Evolutionary conservation across 2,113 vertebrate genomes (phyloP), one percentile per base, ranked within the genome.

Genomic region (Aegypius monachus): DNA sequence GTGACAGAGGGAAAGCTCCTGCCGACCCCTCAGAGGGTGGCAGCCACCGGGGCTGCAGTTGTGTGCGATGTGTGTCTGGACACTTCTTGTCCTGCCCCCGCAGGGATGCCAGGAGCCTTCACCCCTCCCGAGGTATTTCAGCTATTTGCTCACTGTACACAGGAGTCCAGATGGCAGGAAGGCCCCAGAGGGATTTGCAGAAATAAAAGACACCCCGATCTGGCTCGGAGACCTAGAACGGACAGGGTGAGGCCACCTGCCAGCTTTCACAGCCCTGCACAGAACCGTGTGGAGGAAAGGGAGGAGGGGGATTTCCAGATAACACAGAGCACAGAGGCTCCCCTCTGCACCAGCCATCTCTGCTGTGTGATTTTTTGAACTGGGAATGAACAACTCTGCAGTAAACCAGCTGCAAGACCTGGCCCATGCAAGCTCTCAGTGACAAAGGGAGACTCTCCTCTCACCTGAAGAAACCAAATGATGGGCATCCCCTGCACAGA

Each of bases 1-100:
- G 1, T 0, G 0, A 42, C 0, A 2, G 5, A 8, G 58, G 9
- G 21, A 17, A 70, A 56, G 53, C 10, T 56, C 52, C 43, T 5
- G 4, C n/a, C 0, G 1, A 43, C 32, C 68, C 38, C 52, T 40
- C 0, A 6, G 36, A 47, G 38, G 8, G 56, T 4, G 1, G 45
- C 73, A 73, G 58, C 55, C 5, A 2, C 32, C 1, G 6, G 61
- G 85, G 32, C 67, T 73, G 43, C 47, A 21, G 43, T 11, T 56
- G 34, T 8, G 16, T 21, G 19, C 2, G 1, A 34, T 3, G 71
- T 2, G 6, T 59, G 16, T 42, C 62, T 0, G 2, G 18, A 65
- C 3, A 1, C 7, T 58, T 78, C 38, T 40, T 43, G 23, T 67
- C 58, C 68, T 79, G 68, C n/a, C n/a, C 21, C 62, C 1, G 0